A percentile compares a stretch with the other conserved stretches of the same genome.
phyloP scores from a whole-genome alignment of 1,140 invertebrate species.

The Trissolcus basalis region DNA sequence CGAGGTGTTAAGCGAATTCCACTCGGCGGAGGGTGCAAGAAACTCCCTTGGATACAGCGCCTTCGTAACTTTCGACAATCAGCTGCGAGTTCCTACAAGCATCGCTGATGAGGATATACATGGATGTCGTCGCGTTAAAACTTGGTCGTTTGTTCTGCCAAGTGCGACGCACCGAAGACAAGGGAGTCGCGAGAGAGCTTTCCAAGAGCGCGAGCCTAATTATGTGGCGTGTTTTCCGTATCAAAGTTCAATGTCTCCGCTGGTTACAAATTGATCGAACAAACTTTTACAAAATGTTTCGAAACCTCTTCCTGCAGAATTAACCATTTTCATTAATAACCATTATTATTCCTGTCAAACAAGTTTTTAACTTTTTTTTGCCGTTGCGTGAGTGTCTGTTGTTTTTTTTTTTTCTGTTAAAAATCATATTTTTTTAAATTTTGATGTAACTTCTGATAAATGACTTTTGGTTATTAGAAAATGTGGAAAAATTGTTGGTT shows the following conservation, averaged over 20 bases:
- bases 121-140: constrained; percentile 47
- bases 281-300: too few species aligned
- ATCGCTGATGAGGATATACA: constrained; percentile 48
- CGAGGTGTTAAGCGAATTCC: constrained; percentile 52
- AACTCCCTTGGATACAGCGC: constrained; percentile 37
- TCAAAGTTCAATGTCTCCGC: constrained; percentile 28
- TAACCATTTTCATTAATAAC: too few species aligned
- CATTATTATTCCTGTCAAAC: too few species aligned
- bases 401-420: too few species aligned
- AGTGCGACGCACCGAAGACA: constrained; percentile 14
- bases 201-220: constrained; percentile 23
- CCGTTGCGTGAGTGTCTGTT: too few species aligned
- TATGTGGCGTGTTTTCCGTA: constrained; percentile 29
- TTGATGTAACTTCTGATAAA: too few species aligned
- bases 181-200: constrained; percentile 5
- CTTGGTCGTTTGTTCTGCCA: constrained; percentile 54
- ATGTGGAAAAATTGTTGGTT: too few species aligned
- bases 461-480: too few species aligned
- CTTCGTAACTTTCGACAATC: constrained; percentile 53
- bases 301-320: too few species aligned
- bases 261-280: constrained; percentile 3
- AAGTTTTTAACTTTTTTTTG: too few species aligned
- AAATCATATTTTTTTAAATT: too few species aligned
- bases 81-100: constrained; percentile 43
- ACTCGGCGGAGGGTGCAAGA: constrained; percentile 24